These are phyloP conservation scores for Chloebia gouldiae DNA, from an alignment of 2,113 vertebrate genomes.

Conservation along the genomic window DNA sequence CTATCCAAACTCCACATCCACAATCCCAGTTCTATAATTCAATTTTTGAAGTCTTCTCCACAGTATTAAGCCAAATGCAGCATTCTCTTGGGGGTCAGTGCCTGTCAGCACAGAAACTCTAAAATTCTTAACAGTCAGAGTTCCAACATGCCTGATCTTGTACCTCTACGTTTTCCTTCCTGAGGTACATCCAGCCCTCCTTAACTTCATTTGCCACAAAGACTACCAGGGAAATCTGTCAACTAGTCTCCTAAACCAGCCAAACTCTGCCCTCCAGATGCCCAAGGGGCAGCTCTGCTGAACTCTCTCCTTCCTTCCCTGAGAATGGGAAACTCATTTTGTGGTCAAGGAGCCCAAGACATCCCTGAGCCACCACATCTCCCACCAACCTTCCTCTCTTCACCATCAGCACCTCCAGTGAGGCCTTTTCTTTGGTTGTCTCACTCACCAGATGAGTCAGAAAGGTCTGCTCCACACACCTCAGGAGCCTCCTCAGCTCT, in stretches of 20 bases:
- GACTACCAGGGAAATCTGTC: neutral
- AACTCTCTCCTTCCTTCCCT: neutral
- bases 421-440: neutral
- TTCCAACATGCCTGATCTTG: neutral
- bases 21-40: neutral
- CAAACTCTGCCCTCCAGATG: neutral
- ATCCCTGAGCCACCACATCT: neutral
- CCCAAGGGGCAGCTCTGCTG: neutral
- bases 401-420: no score
- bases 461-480: no score
- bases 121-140: neutral
- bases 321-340: neutral
- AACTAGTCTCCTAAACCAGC: neutral
- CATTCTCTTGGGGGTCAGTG: neutral
- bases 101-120: neutral
- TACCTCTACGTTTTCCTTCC: neutral
- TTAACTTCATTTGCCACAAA: no score
- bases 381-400: neutral
- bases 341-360: neutral
- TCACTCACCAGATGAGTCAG: neutral
- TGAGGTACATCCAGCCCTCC: no score
- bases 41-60: neutral
- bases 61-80: neutral
- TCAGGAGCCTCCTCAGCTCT: fast-evolving
- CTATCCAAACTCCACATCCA: neutral